phyloP scores from a whole-genome alignment of 2,113 vertebrate species.

The Chroicocephalus ridibundus region DNA sequence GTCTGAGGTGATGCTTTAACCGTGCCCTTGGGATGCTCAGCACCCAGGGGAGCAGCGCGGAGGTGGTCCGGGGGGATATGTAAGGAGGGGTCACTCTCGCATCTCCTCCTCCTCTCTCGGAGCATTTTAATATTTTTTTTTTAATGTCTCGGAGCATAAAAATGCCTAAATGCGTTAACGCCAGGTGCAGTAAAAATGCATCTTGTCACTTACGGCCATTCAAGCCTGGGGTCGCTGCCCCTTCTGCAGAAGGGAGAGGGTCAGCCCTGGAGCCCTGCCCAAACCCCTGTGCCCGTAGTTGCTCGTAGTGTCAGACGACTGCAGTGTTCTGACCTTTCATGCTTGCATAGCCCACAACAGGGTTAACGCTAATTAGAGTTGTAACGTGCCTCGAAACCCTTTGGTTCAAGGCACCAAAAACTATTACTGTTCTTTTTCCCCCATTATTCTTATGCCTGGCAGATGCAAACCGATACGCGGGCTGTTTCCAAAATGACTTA shows the following conservation, averaged over 20 bases:
- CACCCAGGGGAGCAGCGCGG: not conserved
- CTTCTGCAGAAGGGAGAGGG: not conserved
- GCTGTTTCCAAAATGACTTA: not conserved
- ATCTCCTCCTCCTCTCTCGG: no score
- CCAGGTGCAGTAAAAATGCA: not conserved
- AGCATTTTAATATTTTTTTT: not conserved
- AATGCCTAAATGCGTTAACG: not conserved
- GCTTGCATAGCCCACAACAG: not conserved
- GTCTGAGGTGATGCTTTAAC: not conserved
- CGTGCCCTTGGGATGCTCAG: accelerated
- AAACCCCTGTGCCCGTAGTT: not conserved
- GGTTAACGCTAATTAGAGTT: not conserved
- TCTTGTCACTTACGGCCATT: accelerated
- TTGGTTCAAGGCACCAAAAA: not conserved
- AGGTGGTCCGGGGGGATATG: accelerated
- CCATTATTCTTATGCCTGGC: not conserved
- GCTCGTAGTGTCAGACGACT: not conserved
- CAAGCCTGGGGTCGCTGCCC: not conserved
- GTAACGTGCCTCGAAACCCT: not conserved
- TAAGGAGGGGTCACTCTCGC: accelerated
- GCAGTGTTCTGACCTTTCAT: not conserved
- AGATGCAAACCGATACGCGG: not conserved
- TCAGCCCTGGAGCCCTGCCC: not conserved
- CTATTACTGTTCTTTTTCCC: accelerated
- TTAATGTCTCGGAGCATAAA: not conserved